Conservation (phyloP, 2,113 vertebrate genomes). For the Malurus cyaneus region DNA sequence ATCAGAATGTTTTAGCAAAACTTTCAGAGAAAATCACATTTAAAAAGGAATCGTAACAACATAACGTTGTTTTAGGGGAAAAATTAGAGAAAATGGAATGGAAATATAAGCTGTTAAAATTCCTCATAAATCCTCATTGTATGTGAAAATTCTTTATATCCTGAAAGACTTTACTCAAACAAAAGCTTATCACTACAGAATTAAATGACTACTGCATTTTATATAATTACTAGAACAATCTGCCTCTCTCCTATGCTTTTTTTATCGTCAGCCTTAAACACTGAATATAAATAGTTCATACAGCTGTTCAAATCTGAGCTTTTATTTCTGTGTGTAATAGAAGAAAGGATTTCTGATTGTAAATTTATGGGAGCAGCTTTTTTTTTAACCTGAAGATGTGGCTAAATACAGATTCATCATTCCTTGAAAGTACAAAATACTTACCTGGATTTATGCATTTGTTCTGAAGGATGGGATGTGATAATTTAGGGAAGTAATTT, state of each 20-base stretch:
- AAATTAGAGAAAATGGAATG: neutral
- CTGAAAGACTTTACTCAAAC: neutral
- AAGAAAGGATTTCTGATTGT: neutral
- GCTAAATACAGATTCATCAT: neutral
- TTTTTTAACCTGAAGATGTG: neutral
- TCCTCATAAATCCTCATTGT: neutral
- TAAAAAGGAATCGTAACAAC: neutral
- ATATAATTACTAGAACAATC: neutral
- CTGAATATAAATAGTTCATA: neutral
- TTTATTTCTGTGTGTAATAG: neutral
- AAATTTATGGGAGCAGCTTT: neutral
- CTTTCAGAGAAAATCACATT: neutral
- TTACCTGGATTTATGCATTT: neutral
- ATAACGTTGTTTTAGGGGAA: neutral
- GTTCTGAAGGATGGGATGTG: neutral
- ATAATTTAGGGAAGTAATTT: neutral
- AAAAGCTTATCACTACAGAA: neutral
- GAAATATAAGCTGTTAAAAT: neutral
- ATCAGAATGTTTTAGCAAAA: neutral
- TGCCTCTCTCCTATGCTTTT: neutral
- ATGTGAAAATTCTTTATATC: neutral
- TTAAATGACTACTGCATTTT: neutral
- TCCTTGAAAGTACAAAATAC: neutral
- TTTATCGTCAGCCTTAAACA: neutral
- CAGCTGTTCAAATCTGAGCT: neutral